Evolutionary conservation across 2,113 vertebrate species (phyloP), one percentile per base, ranked within the genome.

Genomic region (Misgurnus anguillicaudatus): DNA sequence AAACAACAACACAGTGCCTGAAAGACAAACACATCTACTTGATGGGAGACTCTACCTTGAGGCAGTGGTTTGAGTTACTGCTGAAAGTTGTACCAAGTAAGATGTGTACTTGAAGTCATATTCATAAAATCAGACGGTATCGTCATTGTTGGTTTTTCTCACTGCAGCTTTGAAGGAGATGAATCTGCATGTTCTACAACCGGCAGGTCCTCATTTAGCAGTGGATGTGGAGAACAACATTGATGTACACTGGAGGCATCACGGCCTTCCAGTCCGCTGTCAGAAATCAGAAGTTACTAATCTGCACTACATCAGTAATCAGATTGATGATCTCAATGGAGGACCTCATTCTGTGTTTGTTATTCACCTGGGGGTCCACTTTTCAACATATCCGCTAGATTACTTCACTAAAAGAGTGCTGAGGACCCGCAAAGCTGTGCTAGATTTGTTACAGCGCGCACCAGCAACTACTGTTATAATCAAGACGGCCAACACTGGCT

Each of bases 1-100:
- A 31, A 31, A 31, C 24, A 31, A 31, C 24, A 31, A 31, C 3
- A 31, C 24, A 31, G 24, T 31, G 24, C 24, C 24, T 31, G 48
- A 80, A 38, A 51, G 41, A 83, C 77, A 85, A 58, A 36, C 1
- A 75, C 0, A 38, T 89, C 19, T 75, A 86, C 75, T 84, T 85
- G 85, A 84, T 89, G 75, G 89, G 88, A 21, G 88, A 87, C 70
- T 90, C 86, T 53, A 88, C 85, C 0, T 31, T 89, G 14, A 62
- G 64, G 10, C 89, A 88, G 72, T 90, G 84, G 85, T 87, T 81
- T 57, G 85, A 86, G 63, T 86, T 78, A 58, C 36, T 79, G 42
- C 6, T 38, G 17, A 70, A 70, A 19, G 3, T 9, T 10, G 17
- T 79, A 11, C 66, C 77, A 62, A 48, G 77, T 79, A 42, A 57